Conservation (phyloP, 2,797 vertebrate species). For the Rhadinocentrus ornatus region DNA sequence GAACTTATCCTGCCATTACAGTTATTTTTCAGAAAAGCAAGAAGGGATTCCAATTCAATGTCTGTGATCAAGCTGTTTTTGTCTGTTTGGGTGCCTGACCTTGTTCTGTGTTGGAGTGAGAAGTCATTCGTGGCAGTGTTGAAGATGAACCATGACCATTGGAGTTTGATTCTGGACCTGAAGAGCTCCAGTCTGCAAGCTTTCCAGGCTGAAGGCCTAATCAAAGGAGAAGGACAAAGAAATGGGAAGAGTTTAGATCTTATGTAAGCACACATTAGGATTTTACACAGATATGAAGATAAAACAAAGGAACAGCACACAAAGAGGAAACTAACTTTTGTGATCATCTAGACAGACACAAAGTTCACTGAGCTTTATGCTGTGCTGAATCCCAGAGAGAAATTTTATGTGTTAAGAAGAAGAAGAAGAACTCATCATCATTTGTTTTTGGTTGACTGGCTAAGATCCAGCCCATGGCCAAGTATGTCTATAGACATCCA, state of each 20-base stretch:
- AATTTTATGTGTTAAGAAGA: neutral
- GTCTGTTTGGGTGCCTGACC: constrained; percentile 57
- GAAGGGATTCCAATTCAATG: neutral
- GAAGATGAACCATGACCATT: constrained; percentile 72
- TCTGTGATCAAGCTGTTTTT: neutral
- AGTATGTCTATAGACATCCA: constrained; percentile 28
- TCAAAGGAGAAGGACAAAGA: neutral
- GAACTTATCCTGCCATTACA: neutral
- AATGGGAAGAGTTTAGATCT: neutral
- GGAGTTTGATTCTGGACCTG: constrained; percentile 61
- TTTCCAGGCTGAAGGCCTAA: constrained; percentile 75
- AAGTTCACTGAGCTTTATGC: constrained; percentile 17
- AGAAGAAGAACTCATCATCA: constrained; percentile 13
- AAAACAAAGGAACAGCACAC: constrained; percentile 16
- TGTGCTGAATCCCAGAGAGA: neutral
- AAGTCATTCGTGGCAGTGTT: constrained; percentile 81
- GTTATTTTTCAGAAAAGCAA: neutral
- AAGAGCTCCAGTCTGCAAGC: constrained; percentile 70
- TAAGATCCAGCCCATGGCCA: constrained; percentile 38
- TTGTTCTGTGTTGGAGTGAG: constrained; percentile 71
- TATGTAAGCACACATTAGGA: neutral
- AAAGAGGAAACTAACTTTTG: constrained; percentile 1
- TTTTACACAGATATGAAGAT: constrained; percentile 11
- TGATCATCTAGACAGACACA: constrained; percentile 17
- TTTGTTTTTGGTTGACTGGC: constrained; percentile 43